Base-by-base conservation (phyloP, 2,888 invertebrate genomes). In the Standfussiana lucernea region DNA sequence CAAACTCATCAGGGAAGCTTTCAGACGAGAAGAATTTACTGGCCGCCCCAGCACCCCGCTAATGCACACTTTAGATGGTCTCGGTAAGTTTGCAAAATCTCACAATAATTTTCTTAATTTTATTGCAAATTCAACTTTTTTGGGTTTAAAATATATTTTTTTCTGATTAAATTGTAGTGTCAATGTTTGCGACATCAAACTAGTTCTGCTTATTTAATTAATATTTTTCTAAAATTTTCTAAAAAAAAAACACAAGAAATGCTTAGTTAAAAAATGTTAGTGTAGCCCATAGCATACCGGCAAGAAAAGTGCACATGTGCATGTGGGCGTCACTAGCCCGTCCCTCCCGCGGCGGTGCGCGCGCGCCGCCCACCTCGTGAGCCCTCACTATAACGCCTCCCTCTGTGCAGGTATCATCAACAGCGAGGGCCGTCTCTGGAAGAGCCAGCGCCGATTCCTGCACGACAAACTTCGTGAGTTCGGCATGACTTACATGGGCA, bases 381-480 rank as follows among this genome's bases (percentile, higher is more conserved):
- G 86, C 90, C 90, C 89, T 90, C 84, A 86, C 86, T 92, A 87
- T 74, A 92, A 91, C 93, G 90, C 93, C 93, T 93, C 90, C 92
- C 89, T 93, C 91, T 91, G 92, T 95, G 70, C 97, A 99, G 99
- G 99, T 89, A 98, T 99, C 89, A 98, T 99, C 92, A 99, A 99
- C 94, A 98, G 98, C 89, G 98, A 98, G 87, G 99, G 99, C 82
- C 97, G 98, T 86, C 96, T 99, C 89, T 99, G 99, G 99, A 99
- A 98, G 94, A 98, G 98, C 90, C 99, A 99, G 93, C 97, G 99
- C 79, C 97, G 98, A 85, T 99, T 99, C 95, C 97, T 99, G 72
- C 99, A 99, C 92, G 98, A 98, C 88, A 98, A 98, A 88, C 97
- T 99, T 3, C 97, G 99, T 35, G 97, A 98, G 89, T 98, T 99